These are phyloP conservation scores for Microcebus tavaratra DNA, from an alignment of 2,113 vertebrate species.

Conservation along the genomic window DNA sequence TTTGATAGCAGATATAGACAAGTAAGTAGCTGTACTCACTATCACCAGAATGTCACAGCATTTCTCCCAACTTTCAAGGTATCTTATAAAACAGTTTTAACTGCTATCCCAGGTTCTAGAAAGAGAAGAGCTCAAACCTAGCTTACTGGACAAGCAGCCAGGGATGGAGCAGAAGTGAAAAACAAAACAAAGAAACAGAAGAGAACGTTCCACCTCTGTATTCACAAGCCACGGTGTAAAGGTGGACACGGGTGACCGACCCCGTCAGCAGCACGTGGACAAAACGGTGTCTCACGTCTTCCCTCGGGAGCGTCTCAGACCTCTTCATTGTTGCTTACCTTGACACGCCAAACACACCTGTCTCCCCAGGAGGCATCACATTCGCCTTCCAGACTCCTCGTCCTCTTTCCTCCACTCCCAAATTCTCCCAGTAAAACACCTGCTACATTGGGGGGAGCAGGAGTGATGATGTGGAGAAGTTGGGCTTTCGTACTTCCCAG, in stretches of 20 bases:
- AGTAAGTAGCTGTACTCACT: not conserved
- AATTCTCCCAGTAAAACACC: not conserved
- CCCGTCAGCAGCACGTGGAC: not conserved
- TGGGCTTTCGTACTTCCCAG: not conserved
- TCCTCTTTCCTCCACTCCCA: not conserved
- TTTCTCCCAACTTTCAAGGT: not conserved
- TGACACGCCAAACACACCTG: not conserved
- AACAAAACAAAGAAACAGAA: not conserved
- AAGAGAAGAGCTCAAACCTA: not conserved
- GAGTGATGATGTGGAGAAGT: not conserved
- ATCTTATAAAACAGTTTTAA: not conserved
- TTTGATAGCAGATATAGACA: not conserved
- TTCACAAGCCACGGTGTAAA: not conserved
- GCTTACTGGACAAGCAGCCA: not conserved
- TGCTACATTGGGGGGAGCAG: fast-evolving
- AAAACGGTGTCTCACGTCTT: fast-evolving
- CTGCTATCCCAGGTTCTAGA: not conserved
- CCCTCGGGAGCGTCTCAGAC: not conserved
- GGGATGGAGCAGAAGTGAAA: not conserved
- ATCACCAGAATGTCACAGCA: not conserved
- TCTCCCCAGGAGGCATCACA: not conserved
- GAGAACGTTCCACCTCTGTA: no score
- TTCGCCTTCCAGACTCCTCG: not conserved
- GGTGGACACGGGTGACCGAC: fast-evolving
- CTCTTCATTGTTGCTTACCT: not conserved